Percentiles rank a stretch among this genome's conserved stretches.
Conservation (phyloP, 2,113 vertebrate species). For the Gallinago undulata region DNA sequence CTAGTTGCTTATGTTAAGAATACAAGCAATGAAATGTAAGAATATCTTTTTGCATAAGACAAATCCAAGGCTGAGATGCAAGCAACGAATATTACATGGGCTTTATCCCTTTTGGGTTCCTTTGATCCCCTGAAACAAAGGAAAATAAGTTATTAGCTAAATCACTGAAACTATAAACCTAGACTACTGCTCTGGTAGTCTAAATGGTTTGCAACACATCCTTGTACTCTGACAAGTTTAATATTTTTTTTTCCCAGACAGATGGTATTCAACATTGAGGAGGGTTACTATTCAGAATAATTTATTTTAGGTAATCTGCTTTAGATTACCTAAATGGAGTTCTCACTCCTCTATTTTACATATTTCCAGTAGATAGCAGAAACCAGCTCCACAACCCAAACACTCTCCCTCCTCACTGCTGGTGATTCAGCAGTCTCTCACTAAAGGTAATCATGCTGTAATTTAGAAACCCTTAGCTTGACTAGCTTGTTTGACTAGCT, state of each 20-base stretch:
- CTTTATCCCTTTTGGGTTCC: neutral
- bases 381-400: neutral
- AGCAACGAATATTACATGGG: neutral
- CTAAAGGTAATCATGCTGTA: neutral
- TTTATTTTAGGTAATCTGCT: neutral
- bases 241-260: neutral
- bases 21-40: neutral
- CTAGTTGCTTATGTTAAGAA: neutral
- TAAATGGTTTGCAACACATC: neutral
- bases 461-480: neutral
- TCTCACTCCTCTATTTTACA: neutral
- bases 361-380: neutral
- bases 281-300: neutral
- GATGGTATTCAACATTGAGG: neutral
- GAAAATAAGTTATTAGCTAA: neutral
- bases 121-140: neutral
- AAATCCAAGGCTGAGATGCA: neutral
- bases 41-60: neutral
- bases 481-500: neutral
- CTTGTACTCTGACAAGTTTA: neutral
- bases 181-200: neutral
- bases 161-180: neutral
- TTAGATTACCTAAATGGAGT: neutral
- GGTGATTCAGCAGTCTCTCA: neutral
- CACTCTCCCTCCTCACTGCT: neutral